Conservation (phyloP, 2,797 vertebrate species). For the Typhlichthys eigenmanni region DNA sequence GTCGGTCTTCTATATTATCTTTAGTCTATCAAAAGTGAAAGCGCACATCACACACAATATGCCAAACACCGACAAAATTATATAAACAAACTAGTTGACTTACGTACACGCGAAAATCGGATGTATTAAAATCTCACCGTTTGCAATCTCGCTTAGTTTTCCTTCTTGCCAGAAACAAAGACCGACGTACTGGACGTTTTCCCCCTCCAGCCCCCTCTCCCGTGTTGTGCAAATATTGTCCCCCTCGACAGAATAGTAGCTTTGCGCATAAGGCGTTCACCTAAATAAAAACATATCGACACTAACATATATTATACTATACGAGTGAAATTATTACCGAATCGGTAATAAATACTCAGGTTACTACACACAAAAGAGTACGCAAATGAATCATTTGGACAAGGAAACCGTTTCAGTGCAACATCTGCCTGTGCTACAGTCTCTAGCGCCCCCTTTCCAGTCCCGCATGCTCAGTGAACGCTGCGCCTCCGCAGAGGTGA, state of each 20-base stretch:
- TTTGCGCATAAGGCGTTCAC: too few species aligned
- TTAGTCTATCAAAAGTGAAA: constrained; percentile 26
- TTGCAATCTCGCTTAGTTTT: constrained; percentile 66
- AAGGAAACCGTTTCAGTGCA: too few species aligned
- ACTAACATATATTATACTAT: too few species aligned
- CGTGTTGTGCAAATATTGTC: neutral
- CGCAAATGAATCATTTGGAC: too few species aligned
- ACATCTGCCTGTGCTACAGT: constrained; percentile 37
- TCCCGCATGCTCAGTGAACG: constrained; percentile 49
- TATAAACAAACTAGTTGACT: constrained; percentile 11
- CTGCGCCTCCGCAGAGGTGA: constrained; percentile 34
- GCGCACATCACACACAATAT: neutral
- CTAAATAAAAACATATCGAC: too few species aligned
- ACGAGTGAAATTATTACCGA: too few species aligned
- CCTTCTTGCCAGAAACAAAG: constrained; percentile 81
- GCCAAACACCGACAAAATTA: neutral
- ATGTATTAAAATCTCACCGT: constrained; percentile 60
- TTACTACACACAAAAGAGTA: too few species aligned
- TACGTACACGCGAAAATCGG: constrained; percentile 57
- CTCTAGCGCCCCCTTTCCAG: constrained; percentile 72
- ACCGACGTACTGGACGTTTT: constrained; percentile 72
- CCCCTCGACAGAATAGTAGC: constrained; percentile 50
- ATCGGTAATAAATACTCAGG: too few species aligned
- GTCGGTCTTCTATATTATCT: constrained; percentile 46
- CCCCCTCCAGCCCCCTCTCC: constrained; percentile 50